phyloP scores from a whole-genome alignment of 2,113 vertebrate species.

The Murina feae region DNA sequence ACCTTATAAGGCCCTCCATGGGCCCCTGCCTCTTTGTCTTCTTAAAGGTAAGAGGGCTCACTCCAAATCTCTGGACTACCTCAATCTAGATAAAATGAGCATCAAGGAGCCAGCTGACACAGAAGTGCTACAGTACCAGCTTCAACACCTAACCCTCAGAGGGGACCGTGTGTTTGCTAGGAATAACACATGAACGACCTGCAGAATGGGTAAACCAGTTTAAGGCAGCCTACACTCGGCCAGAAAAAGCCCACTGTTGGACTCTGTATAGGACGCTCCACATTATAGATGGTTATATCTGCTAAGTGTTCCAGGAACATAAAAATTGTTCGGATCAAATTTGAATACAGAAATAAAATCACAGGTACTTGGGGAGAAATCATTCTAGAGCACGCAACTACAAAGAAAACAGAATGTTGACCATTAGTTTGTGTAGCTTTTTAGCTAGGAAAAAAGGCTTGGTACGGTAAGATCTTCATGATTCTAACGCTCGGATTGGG shows the following conservation, averaged over 20 bases:
- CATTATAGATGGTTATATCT: conserved; percentile 68
- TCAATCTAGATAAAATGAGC: conserved; percentile 97
- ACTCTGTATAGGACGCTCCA: conserved; percentile 68
- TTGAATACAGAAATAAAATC: conserved; percentile 56
- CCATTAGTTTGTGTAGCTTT: conserved; percentile 61
- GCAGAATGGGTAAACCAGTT: background rate
- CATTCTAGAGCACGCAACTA: conserved; percentile 60
- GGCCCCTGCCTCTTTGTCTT: conserved; percentile 91
- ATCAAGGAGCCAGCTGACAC: conserved; percentile 95
- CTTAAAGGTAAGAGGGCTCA: conserved; percentile 92
- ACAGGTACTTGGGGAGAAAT: conserved; percentile 46
- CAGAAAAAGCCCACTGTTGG: conserved; percentile 66
- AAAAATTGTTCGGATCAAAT: conserved; percentile 58
- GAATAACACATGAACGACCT: conserved; percentile 88
- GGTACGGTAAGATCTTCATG: conserved; percentile 63
- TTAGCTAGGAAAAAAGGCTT: conserved; percentile 58
- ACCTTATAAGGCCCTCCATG: conserved; percentile 86
- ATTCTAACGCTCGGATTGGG: conserved; percentile 67
- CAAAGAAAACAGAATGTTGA: conserved; percentile 63
- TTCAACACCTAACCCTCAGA: conserved; percentile 93
- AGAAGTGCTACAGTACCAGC: conserved; percentile 93
- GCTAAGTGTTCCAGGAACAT: conserved; percentile 71
- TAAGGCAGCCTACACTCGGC: conserved; percentile 60
- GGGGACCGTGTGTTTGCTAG: conserved; percentile 91
- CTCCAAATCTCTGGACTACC: conserved; percentile 98